Evolutionary conservation across 53 echinoderm and acorn worm genomes (phyloP), one percentile per base, ranked within the genome.

Genomic region (Astropecten irregularis): DNA sequence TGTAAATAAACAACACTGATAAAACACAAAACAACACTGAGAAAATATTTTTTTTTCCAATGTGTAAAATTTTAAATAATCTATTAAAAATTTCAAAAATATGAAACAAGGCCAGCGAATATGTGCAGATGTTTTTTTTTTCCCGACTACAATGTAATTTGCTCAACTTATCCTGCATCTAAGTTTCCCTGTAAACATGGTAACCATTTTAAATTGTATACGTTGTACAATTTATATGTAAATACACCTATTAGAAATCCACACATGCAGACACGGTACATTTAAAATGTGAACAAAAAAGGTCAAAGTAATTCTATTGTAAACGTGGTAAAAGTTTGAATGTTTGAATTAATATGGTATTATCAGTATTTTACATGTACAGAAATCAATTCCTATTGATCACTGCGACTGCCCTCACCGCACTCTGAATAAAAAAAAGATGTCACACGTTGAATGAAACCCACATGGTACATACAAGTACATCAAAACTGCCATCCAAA

Each of bases 11-110:
- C 6, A 18, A 53, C 53, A 18, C 53, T n/a, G 6, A 53, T 9
- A 4, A 9, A 15, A 53, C 42, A 53, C 53, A 18, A 7, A 16
- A 68, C 13, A 20, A 51, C 33, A 71, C 52, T 19, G 32, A 71
- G 52, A 51, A 51, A 71, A 71, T 71, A 71, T 19, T 8, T 37
- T 20, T 4, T 10, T 68, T 68, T 40, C 19, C 42, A 68, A 23
- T 46, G 42, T 44, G 68, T 68, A 68, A 68, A 68, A 68, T 68
- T n/a, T 68, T 68, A 68, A 68, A 68, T n/a, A 68, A 68, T 68
- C 46, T 44, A 23, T 40, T 68, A 68, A 68, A 66, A 68, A 64
- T 64, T 68, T 36, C 68, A 44, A 46, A 68, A 44, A 46, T 68
- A 68, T 68, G 22, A 44, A 68, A 68, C 68, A 68, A 68, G 68